phyloP scores from a whole-genome alignment of 92 coral and sea anemone species.

The Virgularia gustaviana region DNA sequence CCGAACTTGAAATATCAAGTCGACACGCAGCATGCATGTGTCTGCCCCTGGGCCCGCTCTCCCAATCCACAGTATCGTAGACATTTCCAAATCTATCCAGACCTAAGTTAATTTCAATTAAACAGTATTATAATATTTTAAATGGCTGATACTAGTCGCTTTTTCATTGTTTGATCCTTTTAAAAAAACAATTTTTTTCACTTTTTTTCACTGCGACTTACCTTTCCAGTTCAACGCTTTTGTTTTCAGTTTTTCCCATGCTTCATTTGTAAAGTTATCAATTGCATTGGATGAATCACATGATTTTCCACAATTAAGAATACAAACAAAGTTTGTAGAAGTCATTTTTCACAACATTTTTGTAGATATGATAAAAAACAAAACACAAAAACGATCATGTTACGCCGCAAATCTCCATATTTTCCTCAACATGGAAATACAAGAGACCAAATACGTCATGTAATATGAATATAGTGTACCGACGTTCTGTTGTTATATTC shows the following conservation, averaged over 20 bases:
- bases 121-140: not conserved
- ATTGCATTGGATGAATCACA: constrained; percentile 21
- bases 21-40: constrained; percentile 16
- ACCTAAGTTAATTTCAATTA: not conserved
- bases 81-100: constrained; percentile 14
- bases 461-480: constrained; percentile 3
- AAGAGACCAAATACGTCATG: not conserved
- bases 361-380: not conserved
- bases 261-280: constrained; percentile 9
- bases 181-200: not conserved
- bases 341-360: constrained; percentile 6
- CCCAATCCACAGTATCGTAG: constrained; percentile 14
- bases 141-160: not conserved
- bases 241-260: constrained; percentile 15
- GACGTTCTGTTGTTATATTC: not conserved
- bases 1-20: constrained; percentile 20
- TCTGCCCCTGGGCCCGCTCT: constrained; percentile 10
- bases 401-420: not conserved
- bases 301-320: constrained; percentile 3
- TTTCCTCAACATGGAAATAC: not conserved
- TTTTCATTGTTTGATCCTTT: not conserved
- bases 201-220: not conserved
- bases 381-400: not conserved
- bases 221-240: constrained; percentile 18
- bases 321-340: not conserved